These are phyloP conservation scores for Drosophila persimilis DNA, from an alignment of 1,140 invertebrate genomes.

Conservation along the genomic window DNA sequence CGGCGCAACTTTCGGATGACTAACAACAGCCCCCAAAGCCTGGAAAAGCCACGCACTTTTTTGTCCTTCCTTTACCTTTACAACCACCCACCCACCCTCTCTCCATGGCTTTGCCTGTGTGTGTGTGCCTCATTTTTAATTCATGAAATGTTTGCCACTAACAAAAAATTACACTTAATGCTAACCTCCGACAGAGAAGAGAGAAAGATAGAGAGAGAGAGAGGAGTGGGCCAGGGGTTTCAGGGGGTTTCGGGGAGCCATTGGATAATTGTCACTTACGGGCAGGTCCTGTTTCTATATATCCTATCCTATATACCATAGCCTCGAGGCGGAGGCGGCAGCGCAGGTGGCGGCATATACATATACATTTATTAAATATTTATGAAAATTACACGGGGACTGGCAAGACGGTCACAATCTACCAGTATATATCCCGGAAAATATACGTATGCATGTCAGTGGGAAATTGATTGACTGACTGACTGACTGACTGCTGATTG, in stretches of 20 bases:
- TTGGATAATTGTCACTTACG: conserved; percentile 62
- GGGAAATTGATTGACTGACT: conserved; percentile 53
- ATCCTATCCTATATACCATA: conserved; percentile 26
- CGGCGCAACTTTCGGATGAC: conserved; percentile 48
- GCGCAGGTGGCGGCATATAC: no score
- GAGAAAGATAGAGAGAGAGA: not conserved
- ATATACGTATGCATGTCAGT: conserved; percentile 24
- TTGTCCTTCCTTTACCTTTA: not conserved
- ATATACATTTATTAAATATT: conserved; percentile 53
- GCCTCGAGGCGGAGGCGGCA: not conserved
- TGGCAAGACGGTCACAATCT: conserved; percentile 16
- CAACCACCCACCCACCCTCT: not conserved
- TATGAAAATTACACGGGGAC: conserved; percentile 41
- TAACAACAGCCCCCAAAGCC: conserved; percentile 42
- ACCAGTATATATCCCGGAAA: conserved; percentile 17
- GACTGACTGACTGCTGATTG: conserved; percentile 54
- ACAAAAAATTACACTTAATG: conserved; percentile 66
- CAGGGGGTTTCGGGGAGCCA: not conserved
- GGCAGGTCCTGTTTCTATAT: conserved; percentile 31
- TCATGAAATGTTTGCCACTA: conserved; percentile 64
- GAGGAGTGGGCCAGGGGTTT: not conserved
- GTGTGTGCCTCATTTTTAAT: conserved; percentile 47
- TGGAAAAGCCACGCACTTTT: conserved; percentile 48
- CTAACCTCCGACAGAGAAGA: conserved; percentile 21
- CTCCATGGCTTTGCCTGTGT: not conserved